Evolutionary conservation across 2,113 vertebrate species (phyloP).

Genomic region (Hydropotes inermis): DNA sequence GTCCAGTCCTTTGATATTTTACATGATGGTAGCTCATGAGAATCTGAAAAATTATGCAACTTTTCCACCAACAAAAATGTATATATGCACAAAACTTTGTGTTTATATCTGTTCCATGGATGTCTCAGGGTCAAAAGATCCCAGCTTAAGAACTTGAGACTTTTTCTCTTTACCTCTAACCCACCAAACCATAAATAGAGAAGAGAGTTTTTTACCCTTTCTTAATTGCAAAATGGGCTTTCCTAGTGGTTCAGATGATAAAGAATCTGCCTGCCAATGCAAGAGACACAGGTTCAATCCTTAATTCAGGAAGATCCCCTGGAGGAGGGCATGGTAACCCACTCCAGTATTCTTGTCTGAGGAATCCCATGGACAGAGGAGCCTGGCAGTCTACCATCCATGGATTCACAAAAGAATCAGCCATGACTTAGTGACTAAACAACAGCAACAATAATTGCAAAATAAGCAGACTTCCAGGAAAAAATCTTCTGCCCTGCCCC

Average conservation of each 20-base stretch:
- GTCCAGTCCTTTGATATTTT: neutral
- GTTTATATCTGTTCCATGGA: neutral
- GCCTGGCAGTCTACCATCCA: neutral
- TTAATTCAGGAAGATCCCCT: neutral
- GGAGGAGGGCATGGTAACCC: neutral
- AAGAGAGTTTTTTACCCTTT: neutral
- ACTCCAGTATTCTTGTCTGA: neutral
- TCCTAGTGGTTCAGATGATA: neutral
- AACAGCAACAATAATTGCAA: neutral
- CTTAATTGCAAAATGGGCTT: neutral
- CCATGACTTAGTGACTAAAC: neutral
- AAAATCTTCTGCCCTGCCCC: neutral
- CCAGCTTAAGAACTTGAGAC: neutral
- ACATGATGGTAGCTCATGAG: neutral
- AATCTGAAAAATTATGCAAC: neutral
- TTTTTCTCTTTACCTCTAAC: neutral
- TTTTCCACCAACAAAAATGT: neutral
- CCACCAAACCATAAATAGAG: neutral
- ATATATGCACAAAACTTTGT: neutral
- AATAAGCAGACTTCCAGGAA: neutral
- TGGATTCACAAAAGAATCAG: neutral
- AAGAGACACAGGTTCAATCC: neutral
- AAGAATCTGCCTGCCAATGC: neutral
- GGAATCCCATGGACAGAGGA: neutral
- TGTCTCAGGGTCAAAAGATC: neutral